Conservation (phyloP, 2,797 vertebrate species). For the Sandelia bainsii region DNA sequence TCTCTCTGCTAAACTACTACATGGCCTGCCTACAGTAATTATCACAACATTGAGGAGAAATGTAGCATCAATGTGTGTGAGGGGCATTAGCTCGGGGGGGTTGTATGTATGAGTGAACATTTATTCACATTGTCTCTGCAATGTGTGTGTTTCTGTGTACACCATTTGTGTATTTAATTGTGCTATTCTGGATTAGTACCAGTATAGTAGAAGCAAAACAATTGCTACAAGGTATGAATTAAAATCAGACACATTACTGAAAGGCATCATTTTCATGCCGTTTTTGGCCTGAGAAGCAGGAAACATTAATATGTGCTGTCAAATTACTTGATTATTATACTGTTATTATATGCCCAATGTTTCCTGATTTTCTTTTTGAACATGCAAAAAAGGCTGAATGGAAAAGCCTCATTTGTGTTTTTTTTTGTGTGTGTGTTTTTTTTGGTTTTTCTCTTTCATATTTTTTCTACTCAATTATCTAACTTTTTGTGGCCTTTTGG, state of each 20-base stretch:
- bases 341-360: constrained; percentile 22
- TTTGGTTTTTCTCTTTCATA: background rate
- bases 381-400: constrained; percentile 21
- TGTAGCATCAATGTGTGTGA: constrained; percentile 18
- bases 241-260: constrained; percentile 39
- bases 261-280: constrained; percentile 44
- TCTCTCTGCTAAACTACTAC: constrained; percentile 50
- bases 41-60: constrained; percentile 48
- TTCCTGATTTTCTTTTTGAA: constrained; percentile 44
- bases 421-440: too few relatives aligned
- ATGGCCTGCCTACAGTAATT: constrained; percentile 63
- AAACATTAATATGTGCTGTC: constrained; percentile 47
- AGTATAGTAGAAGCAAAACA: constrained; percentile 38
- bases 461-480: constrained; percentile 46
- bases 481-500: constrained; percentile 25
- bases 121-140: constrained; percentile 51
- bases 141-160: background rate
- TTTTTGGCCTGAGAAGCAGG: constrained; percentile 11
- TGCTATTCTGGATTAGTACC: constrained; percentile 19
- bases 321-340: constrained; percentile 57
- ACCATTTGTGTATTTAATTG: constrained; percentile 40
- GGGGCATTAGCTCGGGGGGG: constrained; percentile 39
- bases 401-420: constrained; percentile 36
- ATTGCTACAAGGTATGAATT: constrained; percentile 45
- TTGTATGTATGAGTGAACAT: constrained; percentile 25